Percentiles rank a stretch among this genome's conserved stretches.
These are phyloP conservation scores for Chaetoderma sp. DNA, from an alignment of 2,888 invertebrate species.

Conservation along the genomic window DNA sequence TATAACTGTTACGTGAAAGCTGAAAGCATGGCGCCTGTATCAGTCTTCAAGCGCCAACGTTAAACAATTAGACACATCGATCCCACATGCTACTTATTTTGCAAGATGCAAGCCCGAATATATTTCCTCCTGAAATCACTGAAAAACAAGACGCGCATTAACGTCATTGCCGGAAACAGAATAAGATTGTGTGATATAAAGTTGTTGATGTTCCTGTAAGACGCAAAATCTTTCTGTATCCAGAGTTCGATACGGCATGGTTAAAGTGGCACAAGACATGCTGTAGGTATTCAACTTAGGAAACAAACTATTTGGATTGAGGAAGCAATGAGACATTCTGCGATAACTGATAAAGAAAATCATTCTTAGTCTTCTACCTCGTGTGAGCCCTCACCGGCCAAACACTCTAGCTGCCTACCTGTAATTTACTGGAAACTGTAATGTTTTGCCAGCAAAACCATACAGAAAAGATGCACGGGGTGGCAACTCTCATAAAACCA, in stretches of 20 bases:
- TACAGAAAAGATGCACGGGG: background rate
- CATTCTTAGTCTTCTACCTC: background rate
- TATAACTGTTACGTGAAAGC: background rate
- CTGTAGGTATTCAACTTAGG: background rate
- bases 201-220: background rate
- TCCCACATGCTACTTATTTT: background rate
- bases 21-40: background rate
- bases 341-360: no score
- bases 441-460: background rate
- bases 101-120: background rate
- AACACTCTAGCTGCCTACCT: background rate
- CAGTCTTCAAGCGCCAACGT: background rate
- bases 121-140: background rate
- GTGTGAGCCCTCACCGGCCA: background rate
- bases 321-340: no score
- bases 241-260: background rate
- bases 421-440: background rate
- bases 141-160: background rate
- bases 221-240: background rate
- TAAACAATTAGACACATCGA: background rate
- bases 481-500: background rate
- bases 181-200: background rate
- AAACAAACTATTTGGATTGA: background rate
- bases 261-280: background rate
- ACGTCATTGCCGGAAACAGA: background rate